These are phyloP conservation scores for Elegia similella DNA, from an alignment of 2,888 invertebrate species.

Conservation along the genomic window DNA sequence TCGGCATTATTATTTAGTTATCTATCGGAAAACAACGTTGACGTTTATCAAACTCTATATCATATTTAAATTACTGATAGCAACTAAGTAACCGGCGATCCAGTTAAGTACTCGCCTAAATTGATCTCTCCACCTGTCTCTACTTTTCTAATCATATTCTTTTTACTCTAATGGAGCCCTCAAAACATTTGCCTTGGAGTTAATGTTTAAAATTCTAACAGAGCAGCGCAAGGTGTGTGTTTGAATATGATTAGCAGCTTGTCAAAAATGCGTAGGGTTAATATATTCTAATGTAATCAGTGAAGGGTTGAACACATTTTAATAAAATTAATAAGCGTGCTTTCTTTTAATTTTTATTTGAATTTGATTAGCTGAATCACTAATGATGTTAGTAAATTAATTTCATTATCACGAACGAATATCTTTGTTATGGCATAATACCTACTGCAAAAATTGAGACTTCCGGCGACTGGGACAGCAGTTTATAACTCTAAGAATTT, in stretches of 20 bases:
- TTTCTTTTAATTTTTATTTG: conserved; percentile 15
- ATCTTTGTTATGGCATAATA: no score
- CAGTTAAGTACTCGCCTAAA: background rate
- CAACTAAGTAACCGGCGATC: background rate
- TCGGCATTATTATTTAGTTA: no score
- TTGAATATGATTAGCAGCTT: conserved; percentile 81
- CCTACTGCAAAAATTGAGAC: no score
- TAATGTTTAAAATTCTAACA: conserved; percentile 71
- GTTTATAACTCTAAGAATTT: no score
- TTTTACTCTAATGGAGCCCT: conserved; percentile 55
- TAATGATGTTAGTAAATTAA: background rate
- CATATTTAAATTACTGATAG: background rate
- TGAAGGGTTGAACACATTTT: conserved; percentile 63
- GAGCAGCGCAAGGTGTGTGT: conserved; percentile 71
- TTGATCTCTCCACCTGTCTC: conserved; percentile 30
- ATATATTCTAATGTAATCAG: conserved; percentile 70
- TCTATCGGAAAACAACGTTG: no score
- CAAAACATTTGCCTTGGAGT: conserved; percentile 55
- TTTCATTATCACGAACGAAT: background rate
- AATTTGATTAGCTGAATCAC: conserved; percentile 15
- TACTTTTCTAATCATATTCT: conserved; percentile 58
- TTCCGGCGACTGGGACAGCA: no score
- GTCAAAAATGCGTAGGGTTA: conserved; percentile 76
- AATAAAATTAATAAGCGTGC: conserved; percentile 39
- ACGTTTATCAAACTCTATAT: background rate